Percentiles rank a stretch among this genome's conserved stretches.
phyloP scores from a whole-genome alignment of 2,888 invertebrate species.

The Pogonocherus hispidulus region DNA sequence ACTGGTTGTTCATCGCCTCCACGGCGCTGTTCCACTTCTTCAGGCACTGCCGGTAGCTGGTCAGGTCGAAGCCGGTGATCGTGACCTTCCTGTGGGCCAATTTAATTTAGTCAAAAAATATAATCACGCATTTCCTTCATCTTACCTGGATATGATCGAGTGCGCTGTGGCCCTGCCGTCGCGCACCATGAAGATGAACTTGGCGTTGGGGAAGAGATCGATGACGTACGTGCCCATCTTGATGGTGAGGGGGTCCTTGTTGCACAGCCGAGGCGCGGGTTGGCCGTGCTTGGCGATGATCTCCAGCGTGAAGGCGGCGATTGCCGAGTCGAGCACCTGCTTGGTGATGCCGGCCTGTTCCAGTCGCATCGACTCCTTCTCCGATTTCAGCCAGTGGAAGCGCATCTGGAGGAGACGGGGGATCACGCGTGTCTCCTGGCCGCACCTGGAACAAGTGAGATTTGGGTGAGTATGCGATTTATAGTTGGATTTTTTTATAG shows the following conservation, averaged over 20 bases:
- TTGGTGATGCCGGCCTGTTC: constrained; percentile 95
- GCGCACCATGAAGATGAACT: constrained; percentile 98
- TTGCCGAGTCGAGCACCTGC: constrained; percentile 92
- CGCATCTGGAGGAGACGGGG: constrained; percentile 96
- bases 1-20: constrained; percentile 94
- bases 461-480: constrained; percentile 3
- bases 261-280: constrained; percentile 94
- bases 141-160: constrained; percentile 97
- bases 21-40: constrained; percentile 97
- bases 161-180: constrained; percentile 99
- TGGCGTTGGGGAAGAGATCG: constrained; percentile 96
- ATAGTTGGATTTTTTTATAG: no score
- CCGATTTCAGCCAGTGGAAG: constrained; percentile 95
- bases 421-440: constrained; percentile 97
- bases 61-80: constrained; percentile 82
- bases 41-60: constrained; percentile 94
- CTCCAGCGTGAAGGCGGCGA: constrained; percentile 96
- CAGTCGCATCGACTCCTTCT: constrained; percentile 90
- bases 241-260: constrained; percentile 98
- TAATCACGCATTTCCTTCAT: no score
- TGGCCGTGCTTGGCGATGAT: constrained; percentile 97
- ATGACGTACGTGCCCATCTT: constrained; percentile 97
- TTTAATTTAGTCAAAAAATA: no score
- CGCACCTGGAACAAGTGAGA: constrained; percentile 76
- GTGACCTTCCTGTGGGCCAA: constrained; percentile 82